Conservation (phyloP, 2,113 vertebrate species). For the Neogale vison region DNA sequence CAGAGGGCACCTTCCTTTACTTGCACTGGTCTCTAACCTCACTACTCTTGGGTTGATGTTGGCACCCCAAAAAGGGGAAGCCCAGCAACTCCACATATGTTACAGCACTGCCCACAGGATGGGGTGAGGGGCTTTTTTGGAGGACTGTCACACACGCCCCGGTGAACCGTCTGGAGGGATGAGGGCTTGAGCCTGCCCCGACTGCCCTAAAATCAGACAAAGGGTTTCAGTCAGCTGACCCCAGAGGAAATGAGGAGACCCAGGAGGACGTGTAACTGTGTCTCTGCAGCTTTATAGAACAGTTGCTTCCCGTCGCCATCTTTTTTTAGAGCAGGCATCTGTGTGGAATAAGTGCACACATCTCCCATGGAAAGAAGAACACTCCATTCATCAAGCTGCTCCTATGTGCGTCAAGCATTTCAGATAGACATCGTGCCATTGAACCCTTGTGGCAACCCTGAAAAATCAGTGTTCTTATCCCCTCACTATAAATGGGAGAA, state of each 20-base stretch:
- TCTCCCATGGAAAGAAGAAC: background rate
- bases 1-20: background rate
- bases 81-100: too few species aligned
- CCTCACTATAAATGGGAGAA: background rate
- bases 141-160: rapidly evolving
- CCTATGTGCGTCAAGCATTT: background rate
- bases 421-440: background rate
- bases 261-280: background rate
- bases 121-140: background rate
- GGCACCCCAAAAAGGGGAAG: background rate
- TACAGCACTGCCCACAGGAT: background rate
- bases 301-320: background rate
- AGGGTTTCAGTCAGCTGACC: background rate
- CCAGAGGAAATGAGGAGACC: background rate
- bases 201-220: background rate
- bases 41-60: background rate
- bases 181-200: background rate
- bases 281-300: background rate
- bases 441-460: background rate
- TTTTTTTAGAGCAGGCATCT: background rate
- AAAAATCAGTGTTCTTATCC: background rate
- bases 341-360: too few species aligned
- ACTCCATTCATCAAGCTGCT: background rate
- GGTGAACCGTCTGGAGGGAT: background rate
- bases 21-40: background rate